Evolutionary conservation across 2,113 vertebrate species (phyloP), one percentile per base, ranked within the genome.

Genomic region (Spea multiplicata): DNA sequence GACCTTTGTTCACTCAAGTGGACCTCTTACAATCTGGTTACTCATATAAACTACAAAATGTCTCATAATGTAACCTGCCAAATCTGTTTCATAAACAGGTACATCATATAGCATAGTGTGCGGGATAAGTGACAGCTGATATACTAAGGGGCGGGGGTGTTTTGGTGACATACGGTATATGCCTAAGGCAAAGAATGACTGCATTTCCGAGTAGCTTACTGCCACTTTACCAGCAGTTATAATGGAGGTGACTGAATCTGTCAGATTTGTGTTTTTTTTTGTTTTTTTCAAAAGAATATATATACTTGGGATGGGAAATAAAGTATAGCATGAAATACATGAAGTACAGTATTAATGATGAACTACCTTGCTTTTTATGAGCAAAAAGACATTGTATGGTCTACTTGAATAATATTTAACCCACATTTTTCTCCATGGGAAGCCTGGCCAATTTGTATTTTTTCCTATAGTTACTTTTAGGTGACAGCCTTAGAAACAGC

Each of bases 101-200:
- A 30, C 74, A 67, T 76, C 65, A 57, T 45, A 7, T 46, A 67
- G 30, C 49, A 13, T 44, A 55, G 17, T 65, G 17, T 46, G 71
- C 45, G 49, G 46, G 44, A 50, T 76, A 68, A 17, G 13, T 76
- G 74, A 76, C 65, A 76, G 49, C 44, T 76, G 64, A 76, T 50
- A 55, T 47, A 65, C 50, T 44, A 30, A 57, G 5, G 30, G 44
- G 16, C 59, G 52, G 44, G 10, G 52, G 5, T 6, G 49, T 76
- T 49, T 66, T 48, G 50, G 65, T 76, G 74, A 76, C 49, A 50
- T 68, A n/a, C n/a, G n/a, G n/a, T n/a, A 57, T 67, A 30, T 75
- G 30, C 64, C 66, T 45, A 48, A 30, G 61, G 44, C 8, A 74
- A 10, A 49, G 16, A 49, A 49, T 47, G 53, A 12, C 49, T 76